phyloP scores from a whole-genome alignment of 2,797 vertebrate genomes.

The Scomberomorus guttatus region DNA sequence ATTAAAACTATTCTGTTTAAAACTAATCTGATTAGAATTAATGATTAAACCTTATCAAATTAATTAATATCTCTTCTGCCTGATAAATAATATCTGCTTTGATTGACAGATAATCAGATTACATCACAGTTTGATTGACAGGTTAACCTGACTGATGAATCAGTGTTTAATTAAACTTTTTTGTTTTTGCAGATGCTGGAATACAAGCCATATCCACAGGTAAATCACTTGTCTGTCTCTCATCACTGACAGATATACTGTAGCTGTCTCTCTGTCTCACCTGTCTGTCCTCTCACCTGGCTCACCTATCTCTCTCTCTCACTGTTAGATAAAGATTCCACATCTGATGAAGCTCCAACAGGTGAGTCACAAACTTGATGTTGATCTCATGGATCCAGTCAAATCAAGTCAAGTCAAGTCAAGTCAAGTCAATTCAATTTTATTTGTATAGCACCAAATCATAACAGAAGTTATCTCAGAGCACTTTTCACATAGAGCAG shows the following conservation, averaged over 20 bases:
- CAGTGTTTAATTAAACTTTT: background rate
- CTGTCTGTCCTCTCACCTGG: background rate
- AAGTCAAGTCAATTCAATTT: too few relatives aligned
- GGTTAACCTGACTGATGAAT: background rate
- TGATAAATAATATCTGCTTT: background rate
- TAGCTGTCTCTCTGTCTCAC: background rate
- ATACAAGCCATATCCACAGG: conserved; percentile 80
- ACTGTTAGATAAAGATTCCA: conserved; percentile 80
- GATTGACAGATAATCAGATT: background rate
- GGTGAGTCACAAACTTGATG: conserved; percentile 64
- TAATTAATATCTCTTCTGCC: background rate
- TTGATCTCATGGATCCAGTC: background rate
- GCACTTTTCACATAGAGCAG: too few relatives aligned
- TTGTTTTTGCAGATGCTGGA: conserved; percentile 69
- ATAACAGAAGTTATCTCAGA: too few relatives aligned
- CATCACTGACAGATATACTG: background rate
- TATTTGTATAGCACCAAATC: too few relatives aligned
- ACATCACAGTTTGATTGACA: background rate
- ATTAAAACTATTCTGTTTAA: too few relatives aligned
- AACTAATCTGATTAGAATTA: too few relatives aligned
- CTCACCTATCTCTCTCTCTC: background rate
- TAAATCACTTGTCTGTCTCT: conserved; percentile 46
- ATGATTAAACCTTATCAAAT: background rate
- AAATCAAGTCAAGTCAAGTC: too few relatives aligned
- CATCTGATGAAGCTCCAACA: conserved; percentile 84